phyloP scores from a whole-genome alignment of 1,140 invertebrate genomes.

The Drosophila santomea region DNA sequence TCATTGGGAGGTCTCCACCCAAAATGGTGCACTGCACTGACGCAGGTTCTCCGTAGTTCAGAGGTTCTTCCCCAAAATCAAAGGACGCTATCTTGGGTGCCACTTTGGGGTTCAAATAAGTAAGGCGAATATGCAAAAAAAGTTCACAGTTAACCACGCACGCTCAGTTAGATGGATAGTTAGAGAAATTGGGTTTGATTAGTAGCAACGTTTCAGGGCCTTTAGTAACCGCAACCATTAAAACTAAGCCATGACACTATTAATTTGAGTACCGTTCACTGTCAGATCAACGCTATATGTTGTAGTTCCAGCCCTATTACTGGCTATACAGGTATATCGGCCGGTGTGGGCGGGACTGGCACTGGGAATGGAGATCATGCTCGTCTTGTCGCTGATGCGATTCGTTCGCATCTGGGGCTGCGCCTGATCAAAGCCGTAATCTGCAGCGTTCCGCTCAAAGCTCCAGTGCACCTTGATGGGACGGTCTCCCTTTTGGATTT shows the following conservation, averaged over 20 bases:
- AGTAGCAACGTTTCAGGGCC: conserved; percentile 27
- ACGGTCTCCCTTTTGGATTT: conserved; percentile 91
- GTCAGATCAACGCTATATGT: conserved; percentile 88
- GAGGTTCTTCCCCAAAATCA: conserved; percentile 88
- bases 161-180: conserved; percentile 27
- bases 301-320: conserved; percentile 90
- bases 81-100: conserved; percentile 89
- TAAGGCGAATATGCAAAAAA: conserved; percentile 9
- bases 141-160: conserved; percentile 8
- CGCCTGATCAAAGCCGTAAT: conserved; percentile 57
- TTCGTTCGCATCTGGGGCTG: conserved; percentile 85
- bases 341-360: conserved; percentile 87
- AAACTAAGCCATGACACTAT: conserved; percentile 84
- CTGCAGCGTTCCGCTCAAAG: conserved; percentile 78
- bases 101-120: conserved; percentile 84
- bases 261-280: conserved; percentile 75
- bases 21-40: conserved; percentile 90
- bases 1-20: conserved; percentile 89
- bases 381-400: conserved; percentile 88
- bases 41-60: conserved; percentile 90
- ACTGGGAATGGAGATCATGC: conserved; percentile 87
- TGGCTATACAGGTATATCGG: conserved; percentile 90
- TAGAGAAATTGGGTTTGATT: conserved; percentile 31
- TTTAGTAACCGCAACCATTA: conserved; percentile 86
- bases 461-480: conserved; percentile 91